Evolutionary conservation across 2,797 vertebrate genomes (phyloP).

Genomic region (Rhinophrynus dorsalis): DNA sequence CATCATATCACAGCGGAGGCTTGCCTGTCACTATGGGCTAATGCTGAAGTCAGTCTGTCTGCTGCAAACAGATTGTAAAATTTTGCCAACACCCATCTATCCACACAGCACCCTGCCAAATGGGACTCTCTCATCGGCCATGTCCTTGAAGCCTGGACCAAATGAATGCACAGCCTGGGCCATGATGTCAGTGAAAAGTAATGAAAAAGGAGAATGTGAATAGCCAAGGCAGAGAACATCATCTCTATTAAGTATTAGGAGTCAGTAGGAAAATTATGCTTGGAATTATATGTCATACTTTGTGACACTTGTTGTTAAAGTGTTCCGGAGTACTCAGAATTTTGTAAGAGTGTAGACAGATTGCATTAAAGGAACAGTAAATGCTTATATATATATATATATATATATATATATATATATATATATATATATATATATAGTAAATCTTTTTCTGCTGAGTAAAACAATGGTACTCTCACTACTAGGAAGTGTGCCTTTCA

Average conservation of each 20-base stretch:
- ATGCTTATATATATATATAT: too few relatives aligned
- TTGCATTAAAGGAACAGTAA: too few relatives aligned
- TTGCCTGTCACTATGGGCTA: constrained; percentile 20
- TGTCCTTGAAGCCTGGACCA: constrained; percentile 19
- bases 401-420: too few relatives aligned
- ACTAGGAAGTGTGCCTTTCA: too few relatives aligned
- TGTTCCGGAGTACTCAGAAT: background rate
- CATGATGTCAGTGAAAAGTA: constrained; percentile 31
- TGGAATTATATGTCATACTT: too few relatives aligned
- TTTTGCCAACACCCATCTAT: constrained; percentile 15
- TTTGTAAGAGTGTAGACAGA: too few relatives aligned
- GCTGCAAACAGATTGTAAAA: constrained; percentile 3
- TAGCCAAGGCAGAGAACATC: background rate
- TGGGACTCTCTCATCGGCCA: constrained; percentile 26
- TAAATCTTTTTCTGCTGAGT: too few relatives aligned
- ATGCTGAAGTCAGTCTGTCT: constrained; percentile 29
- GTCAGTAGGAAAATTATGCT: too few relatives aligned
- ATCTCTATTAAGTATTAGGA: constrained; percentile 10
- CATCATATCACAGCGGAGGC: constrained; percentile 32
- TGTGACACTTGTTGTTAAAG: background rate
- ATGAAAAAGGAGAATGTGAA: constrained; percentile 2
- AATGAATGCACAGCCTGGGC: constrained; percentile 21
- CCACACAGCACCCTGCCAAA: constrained; percentile 1
- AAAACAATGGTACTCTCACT: too few relatives aligned
- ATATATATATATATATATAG: too few relatives aligned